These are phyloP conservation scores for Spodoptera litura DNA, from an alignment of 1,140 invertebrate genomes.

Conservation along the genomic window DNA sequence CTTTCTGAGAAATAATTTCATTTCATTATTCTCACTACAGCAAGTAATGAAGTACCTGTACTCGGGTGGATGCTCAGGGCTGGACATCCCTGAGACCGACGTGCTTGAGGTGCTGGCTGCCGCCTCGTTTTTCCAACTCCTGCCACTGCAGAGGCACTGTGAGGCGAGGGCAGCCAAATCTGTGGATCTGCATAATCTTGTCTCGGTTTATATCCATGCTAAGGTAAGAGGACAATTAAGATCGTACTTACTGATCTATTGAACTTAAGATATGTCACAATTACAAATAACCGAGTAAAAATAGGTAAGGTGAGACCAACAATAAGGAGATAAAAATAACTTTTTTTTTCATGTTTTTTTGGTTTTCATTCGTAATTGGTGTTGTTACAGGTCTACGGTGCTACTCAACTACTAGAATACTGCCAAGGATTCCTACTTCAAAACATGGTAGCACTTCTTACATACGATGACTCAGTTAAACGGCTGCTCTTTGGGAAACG, in stretches of 20 bases:
- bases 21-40: constrained; percentile 80
- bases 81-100: constrained; percentile 92
- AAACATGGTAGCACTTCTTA: constrained; percentile 96
- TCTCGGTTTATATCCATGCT: constrained; percentile 97
- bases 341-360: too few species aligned
- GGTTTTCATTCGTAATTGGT: background rate
- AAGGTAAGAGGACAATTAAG: constrained; percentile 87
- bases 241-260: too few species aligned
- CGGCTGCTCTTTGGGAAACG: constrained; percentile 95
- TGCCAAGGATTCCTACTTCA: constrained; percentile 96
- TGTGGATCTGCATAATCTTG: constrained; percentile 95
- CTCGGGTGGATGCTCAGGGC: constrained; percentile 92
- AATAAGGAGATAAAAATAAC: too few species aligned
- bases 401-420: constrained; percentile 94
- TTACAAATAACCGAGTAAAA: too few species aligned
- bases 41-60: constrained; percentile 97
- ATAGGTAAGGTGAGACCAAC: too few species aligned
- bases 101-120: constrained; percentile 96
- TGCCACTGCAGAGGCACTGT: constrained; percentile 94
- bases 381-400: constrained; percentile 92
- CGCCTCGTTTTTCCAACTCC: constrained; percentile 96
- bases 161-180: constrained; percentile 94
- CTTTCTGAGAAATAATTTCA: background rate
- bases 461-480: constrained; percentile 96
- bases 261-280: too few species aligned